These are phyloP conservation scores for Ophion costatus DNA, from an alignment of 2,888 invertebrate species.

Conservation along the genomic window DNA sequence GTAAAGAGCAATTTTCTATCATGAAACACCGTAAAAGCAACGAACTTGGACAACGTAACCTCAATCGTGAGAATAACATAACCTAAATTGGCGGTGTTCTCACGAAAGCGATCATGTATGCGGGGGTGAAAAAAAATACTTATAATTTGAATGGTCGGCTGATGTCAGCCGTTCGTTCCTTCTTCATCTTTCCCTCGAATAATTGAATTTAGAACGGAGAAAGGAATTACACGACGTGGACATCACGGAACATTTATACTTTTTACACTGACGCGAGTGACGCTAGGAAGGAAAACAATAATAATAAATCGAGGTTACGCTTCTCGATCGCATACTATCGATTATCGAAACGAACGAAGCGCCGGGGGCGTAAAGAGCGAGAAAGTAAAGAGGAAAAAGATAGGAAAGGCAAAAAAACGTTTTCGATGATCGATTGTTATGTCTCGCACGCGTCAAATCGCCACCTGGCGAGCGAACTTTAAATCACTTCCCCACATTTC, in stretches of 20 bases:
- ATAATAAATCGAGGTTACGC: slow-evolving; percentile 1
- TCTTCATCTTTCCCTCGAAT: slow-evolving; percentile 83
- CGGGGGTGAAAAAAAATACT: slow-evolving; percentile 84
- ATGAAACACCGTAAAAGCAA: slow-evolving; percentile 26
- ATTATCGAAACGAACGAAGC: not conserved
- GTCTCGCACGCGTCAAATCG: not conserved
- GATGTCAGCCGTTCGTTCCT: slow-evolving; percentile 89
- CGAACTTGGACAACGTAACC: slow-evolving; percentile 66
- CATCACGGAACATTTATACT: slow-evolving; percentile 12
- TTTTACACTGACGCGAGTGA: not conserved
- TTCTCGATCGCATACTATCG: not conserved
- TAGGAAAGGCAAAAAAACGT: not conserved
- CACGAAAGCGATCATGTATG: not conserved
- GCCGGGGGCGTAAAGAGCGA: not conserved
- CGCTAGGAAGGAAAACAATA: slow-evolving; percentile 8
- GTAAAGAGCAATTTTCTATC: slow-evolving; percentile 28
- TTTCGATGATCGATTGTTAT: not conserved
- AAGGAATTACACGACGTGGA: slow-evolving; percentile 18
- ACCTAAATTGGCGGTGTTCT: not conserved
- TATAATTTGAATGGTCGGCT: slow-evolving; percentile 94
- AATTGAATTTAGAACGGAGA: not conserved
- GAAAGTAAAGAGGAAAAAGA: not conserved
- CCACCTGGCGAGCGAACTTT: not conserved
- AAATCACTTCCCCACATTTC: not conserved
- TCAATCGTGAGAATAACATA: slow-evolving; percentile 58